These are phyloP conservation scores for Mamestra brassicae DNA, from an alignment of 2,888 invertebrate genomes.

Conservation along the genomic window DNA sequence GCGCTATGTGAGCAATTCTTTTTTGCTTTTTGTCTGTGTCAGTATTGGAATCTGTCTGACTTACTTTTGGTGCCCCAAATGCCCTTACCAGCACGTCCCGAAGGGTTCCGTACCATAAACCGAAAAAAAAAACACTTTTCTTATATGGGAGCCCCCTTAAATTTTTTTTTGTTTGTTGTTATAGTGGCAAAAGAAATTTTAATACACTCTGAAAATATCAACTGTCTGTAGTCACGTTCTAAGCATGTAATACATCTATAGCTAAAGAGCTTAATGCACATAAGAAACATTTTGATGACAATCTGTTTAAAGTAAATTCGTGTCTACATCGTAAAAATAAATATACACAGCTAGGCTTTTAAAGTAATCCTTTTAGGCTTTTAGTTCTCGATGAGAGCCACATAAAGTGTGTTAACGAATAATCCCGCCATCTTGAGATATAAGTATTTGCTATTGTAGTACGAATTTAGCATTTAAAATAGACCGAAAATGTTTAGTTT, in stretches of 20 bases:
- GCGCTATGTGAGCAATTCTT: too few species aligned
- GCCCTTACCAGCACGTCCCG: too few species aligned
- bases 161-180: too few species aligned
- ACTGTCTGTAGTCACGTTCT: neutral
- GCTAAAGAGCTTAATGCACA: neutral
- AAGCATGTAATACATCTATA: neutral
- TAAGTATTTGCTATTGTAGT: constrained; percentile 21
- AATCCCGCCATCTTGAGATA: constrained; percentile 27
- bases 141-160: too few species aligned
- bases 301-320: constrained; percentile 41
- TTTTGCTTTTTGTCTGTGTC: too few species aligned
- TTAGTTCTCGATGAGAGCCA: constrained; percentile 46
- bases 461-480: constrained; percentile 10
- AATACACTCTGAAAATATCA: too few species aligned
- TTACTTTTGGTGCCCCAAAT: too few species aligned
- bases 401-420: constrained; percentile 39
- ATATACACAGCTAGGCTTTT: constrained; percentile 53
- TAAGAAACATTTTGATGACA: constrained; percentile 23
- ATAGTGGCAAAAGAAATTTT: too few species aligned
- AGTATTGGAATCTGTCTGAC: too few species aligned
- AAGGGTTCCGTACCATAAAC: too few species aligned
- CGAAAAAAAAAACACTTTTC: too few species aligned
- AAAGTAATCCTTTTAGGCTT: constrained; percentile 56
- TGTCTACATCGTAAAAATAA: constrained; percentile 54
- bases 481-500: neutral